These are phyloP conservation scores for Eurypyga helias DNA, from an alignment of 2,113 vertebrate species.

Conservation along the genomic window DNA sequence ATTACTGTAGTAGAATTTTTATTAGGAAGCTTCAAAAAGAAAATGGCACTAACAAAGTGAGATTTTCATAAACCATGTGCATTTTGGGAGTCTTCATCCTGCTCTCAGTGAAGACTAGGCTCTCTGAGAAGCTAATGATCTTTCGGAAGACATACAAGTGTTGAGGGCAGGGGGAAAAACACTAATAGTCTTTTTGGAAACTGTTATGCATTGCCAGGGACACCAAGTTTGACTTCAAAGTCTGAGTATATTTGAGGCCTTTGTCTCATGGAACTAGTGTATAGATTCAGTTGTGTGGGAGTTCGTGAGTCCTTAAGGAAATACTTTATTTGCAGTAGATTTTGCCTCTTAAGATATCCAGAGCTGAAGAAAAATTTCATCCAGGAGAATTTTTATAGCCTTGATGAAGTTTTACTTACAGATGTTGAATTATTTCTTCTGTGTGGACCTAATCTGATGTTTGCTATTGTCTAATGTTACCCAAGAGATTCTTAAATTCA, in stretches of 20 bases:
- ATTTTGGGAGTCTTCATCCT: background rate
- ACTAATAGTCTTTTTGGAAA: background rate
- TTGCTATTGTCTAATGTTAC: accelerated
- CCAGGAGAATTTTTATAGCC: background rate
- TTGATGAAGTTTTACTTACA: background rate
- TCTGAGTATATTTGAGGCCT: background rate
- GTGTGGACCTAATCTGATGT: background rate
- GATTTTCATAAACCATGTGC: background rate
- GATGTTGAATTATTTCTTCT: background rate
- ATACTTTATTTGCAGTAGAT: background rate
- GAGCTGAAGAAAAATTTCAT: background rate
- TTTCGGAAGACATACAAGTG: background rate
- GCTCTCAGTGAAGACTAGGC: background rate
- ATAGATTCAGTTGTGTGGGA: background rate
- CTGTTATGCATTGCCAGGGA: background rate
- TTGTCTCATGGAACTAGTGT: background rate
- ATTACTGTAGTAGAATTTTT: background rate
- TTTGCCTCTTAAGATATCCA: background rate
- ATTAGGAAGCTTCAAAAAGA: background rate
- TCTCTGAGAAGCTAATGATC: background rate
- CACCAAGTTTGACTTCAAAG: background rate
- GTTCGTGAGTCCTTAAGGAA: background rate
- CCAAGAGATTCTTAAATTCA: background rate
- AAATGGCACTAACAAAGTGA: background rate
- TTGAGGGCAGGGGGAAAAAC: background rate